Base-by-base conservation (phyloP, 2,113 vertebrate species). In the Paradoxurus hermaphroditus region DNA sequence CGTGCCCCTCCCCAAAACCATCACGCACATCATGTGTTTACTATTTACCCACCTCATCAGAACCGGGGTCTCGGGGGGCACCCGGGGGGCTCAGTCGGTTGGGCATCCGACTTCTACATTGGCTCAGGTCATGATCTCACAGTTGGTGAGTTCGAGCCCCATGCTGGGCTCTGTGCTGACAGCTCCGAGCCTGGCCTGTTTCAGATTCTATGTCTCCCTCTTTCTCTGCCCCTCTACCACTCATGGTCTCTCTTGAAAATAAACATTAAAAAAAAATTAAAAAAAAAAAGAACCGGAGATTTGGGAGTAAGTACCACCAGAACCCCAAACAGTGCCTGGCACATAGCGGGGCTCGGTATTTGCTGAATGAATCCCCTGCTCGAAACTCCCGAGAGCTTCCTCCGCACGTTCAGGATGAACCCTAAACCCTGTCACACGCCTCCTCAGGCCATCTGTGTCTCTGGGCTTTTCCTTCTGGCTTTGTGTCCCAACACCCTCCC, bases 391-490 rank as follows among this genome's bases (percentile, higher is more conserved):
- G 7, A 11, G 21, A 10, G 21, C 49, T 25, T 31, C 83, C 83
- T 19, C 7, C 7, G 6, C 1, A 23, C 1, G 14, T 7, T 1
- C 18, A 44, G 41, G 62, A 39, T 34, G 18, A 75, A 84, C 91
- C 19, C 39, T 29, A 56, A 49, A 34, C 27, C n/a, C 41, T 0
- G 7, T 0, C 13, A 5, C 6, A 18, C 34, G 81, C 44, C 0
- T 2, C 6, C 29, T 12, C 18, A 4, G 25, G 75, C 9, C 16
- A 0, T 11, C 56, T 15, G 3, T 0, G 0, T 44, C 36, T 21
- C 90, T 21, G 13, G 36, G 46, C 29, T 21, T 39, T 36, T 62
- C 67, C 1, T 1, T 2, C 49, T 4, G 4, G 31, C 18, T 46
- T 41, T 14, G 23, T 11, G 29, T n/a, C 39, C 41, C 3, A 3